Percentiles rank a stretch among this genome's conserved stretches.
These are phyloP conservation scores for Cichladusa arquata DNA, from an alignment of 2,113 vertebrate species.

Conservation along the genomic window DNA sequence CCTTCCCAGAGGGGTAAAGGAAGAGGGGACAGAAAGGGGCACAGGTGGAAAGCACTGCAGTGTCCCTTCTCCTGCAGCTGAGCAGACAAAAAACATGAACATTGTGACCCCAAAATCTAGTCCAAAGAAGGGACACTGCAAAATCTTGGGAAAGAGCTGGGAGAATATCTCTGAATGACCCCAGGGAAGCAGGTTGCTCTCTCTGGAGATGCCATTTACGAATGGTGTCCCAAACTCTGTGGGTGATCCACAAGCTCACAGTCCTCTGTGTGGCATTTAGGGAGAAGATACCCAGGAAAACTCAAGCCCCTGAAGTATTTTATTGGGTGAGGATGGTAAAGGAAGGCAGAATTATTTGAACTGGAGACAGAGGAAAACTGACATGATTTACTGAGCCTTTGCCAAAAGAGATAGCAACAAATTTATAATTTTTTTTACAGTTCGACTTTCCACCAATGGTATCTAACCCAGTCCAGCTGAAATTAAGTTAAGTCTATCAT, in stretches of 20 bases:
- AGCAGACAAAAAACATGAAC: neutral
- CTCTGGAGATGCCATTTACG: neutral
- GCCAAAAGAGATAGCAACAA: neutral
- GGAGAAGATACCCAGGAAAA: neutral
- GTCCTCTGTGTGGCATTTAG: neutral
- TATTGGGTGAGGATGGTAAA: neutral
- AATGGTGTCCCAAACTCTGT: neutral
- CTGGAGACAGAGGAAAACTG: neutral
- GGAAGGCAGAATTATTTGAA: neutral
- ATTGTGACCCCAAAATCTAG: neutral
- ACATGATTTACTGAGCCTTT: neutral
- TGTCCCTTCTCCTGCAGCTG: neutral
- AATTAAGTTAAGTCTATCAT: neutral
- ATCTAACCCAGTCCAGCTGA: neutral
- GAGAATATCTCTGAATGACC: neutral
- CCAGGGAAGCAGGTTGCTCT: neutral
- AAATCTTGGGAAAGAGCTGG: neutral
- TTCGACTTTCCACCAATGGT: neutral
- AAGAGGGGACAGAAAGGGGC: neutral
- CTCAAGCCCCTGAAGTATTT: neutral
- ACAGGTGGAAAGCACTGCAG: neutral
- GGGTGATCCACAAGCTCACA: neutral
- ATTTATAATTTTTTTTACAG: neutral
- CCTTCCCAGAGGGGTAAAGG: neutral
- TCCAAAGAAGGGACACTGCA: neutral